Evolutionary conservation across 1,140 invertebrate genomes (phyloP).

Genomic region (Nilaparvata lugens): DNA sequence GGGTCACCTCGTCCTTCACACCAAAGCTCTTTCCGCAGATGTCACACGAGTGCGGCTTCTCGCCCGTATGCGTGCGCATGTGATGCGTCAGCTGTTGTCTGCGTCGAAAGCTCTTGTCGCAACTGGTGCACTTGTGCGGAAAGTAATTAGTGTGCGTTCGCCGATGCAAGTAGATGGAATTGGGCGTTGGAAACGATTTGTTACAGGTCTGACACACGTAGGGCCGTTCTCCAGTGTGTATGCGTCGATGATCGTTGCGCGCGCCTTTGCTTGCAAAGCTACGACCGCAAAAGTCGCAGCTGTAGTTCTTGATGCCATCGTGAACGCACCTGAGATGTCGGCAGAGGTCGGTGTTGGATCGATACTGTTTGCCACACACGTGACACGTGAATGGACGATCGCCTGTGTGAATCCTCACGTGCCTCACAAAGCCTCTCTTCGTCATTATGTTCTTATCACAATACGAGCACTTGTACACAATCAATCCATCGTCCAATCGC

Average conservation of each 20-base stretch:
- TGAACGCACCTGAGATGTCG: constrained; percentile 54
- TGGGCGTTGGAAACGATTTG: constrained; percentile 39
- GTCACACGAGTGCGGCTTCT: constrained; percentile 18
- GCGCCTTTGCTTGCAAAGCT: constrained; percentile 42
- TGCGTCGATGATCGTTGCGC: constrained; percentile 34
- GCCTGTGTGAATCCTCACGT: constrained; percentile 56
- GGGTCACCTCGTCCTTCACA: constrained; percentile 12
- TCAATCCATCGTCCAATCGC: too few species aligned
- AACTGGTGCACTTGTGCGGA: constrained; percentile 38
- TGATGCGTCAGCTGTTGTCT: constrained; percentile 40
- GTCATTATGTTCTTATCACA: constrained; percentile 51
- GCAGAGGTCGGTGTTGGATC: constrained; percentile 47
- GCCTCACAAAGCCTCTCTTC: constrained; percentile 42
- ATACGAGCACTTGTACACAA: constrained; percentile 30
- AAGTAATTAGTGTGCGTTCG: constrained; percentile 41
- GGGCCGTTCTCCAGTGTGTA: constrained; percentile 28
- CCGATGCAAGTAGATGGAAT: constrained; percentile 45
- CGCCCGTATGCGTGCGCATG: constrained; percentile 23
- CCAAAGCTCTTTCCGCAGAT: constrained; percentile 13
- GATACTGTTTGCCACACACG: constrained; percentile 63
- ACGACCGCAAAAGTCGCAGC: constrained; percentile 44
- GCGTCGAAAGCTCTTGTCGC: constrained; percentile 40
- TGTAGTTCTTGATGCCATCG: constrained; percentile 45
- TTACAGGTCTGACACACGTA: constrained; percentile 25
- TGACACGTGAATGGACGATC: constrained; percentile 64